phyloP scores from a whole-genome alignment of 2,888 invertebrate species.

The Dioctria linearis region DNA sequence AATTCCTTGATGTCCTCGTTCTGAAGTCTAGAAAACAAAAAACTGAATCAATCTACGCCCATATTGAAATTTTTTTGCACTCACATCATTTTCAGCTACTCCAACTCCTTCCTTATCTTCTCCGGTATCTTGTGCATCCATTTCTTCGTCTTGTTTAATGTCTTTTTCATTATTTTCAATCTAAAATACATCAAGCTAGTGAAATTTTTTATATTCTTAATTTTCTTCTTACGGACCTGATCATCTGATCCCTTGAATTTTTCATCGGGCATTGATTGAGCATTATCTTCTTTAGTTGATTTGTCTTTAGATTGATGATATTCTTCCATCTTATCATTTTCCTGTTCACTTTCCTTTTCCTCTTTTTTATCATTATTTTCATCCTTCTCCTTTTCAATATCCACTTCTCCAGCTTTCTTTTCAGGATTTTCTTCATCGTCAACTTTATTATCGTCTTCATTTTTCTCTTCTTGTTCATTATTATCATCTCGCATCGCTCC shows the following conservation, averaged over 20 bases:
- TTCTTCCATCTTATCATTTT: slow-evolving; percentile 68
- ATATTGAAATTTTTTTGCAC: slow-evolving; percentile 60
- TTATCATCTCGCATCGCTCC: slow-evolving; percentile 70
- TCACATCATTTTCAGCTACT: slow-evolving; percentile 82
- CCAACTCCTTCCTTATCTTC: slow-evolving; percentile 79
- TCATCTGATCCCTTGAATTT: slow-evolving; percentile 66
- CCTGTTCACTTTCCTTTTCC: slow-evolving; percentile 63
- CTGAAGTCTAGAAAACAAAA: slow-evolving; percentile 63
- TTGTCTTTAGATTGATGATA: slow-evolving; percentile 69
- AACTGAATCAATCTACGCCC: neutral
- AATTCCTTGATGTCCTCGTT: slow-evolving; percentile 79
- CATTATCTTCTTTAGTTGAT: slow-evolving; percentile 68
- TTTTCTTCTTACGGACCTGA: slow-evolving; percentile 62
- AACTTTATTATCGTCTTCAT: slow-evolving; percentile 62
- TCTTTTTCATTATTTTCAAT: slow-evolving; percentile 69
- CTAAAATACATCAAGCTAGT: slow-evolving; percentile 58
- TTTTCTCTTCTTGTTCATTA: slow-evolving; percentile 63
- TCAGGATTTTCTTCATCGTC: slow-evolving; percentile 77
- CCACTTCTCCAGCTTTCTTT: slow-evolving; percentile 74
- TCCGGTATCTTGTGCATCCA: slow-evolving; percentile 73
- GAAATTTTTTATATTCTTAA: neutral
- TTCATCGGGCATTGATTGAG: slow-evolving; percentile 65
- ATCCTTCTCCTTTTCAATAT: slow-evolving; percentile 70
- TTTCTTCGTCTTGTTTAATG: slow-evolving; percentile 71
- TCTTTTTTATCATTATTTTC: slow-evolving; percentile 65